A percentile compares a stretch with the other conserved stretches of the same genome.
Evolutionary conservation across 2,797 vertebrate genomes (phyloP).

Genomic region (Silurus lanzhouensis): DNA sequence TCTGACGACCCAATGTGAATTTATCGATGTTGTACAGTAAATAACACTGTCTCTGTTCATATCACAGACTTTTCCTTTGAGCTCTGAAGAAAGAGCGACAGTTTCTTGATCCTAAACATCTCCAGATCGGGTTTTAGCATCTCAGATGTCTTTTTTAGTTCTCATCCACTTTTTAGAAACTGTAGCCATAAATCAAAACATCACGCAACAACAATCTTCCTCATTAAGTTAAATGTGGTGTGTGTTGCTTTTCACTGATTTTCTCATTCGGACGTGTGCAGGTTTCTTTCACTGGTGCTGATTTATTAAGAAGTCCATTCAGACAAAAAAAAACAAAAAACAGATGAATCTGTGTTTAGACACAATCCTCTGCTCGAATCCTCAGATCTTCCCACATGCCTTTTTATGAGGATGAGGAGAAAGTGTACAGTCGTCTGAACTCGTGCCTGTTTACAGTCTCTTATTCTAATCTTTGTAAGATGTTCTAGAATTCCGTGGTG

Average conservation of each 20-base stretch:
- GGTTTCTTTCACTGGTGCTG: neutral
- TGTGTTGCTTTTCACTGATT: neutral
- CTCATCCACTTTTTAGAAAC: neutral
- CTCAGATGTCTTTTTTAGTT: neutral
- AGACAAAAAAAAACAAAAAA: neutral
- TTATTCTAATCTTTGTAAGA: neutral
- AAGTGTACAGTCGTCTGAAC: neutral
- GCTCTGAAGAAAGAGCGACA: neutral
- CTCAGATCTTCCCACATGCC: neutral
- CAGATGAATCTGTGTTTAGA: neutral
- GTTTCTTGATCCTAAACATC: neutral
- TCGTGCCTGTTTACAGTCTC: neutral
- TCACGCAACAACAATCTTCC: neutral
- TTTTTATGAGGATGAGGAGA: neutral
- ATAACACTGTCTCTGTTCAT: slow-evolving; percentile 10
- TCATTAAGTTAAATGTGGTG: slow-evolving; percentile 1
- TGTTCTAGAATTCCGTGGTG: slow-evolving; percentile 78
- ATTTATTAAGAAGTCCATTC: neutral
- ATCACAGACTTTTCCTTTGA: neutral
- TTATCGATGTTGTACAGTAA: neutral
- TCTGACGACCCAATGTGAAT: neutral
- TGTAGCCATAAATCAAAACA: neutral
- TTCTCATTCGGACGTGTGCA: neutral
- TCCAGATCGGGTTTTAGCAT: neutral
- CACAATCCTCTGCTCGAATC: neutral